Evolutionary conservation across 2,797 vertebrate species (phyloP).

Genomic region (Hemibagrus guttatus): DNA sequence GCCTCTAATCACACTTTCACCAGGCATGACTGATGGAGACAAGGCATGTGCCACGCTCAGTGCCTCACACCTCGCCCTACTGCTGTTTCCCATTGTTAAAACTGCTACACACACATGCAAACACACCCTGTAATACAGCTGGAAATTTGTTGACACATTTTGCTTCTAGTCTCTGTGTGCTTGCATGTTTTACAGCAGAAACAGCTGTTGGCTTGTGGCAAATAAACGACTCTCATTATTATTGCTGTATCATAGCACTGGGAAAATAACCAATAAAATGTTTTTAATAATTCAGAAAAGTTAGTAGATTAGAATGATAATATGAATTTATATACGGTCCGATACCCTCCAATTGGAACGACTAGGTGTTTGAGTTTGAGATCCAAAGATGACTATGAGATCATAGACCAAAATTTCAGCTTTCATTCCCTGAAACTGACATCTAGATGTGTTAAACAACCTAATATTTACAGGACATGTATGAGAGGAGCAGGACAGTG

Average conservation of each 20-base stretch:
- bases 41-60: conserved; percentile 16
- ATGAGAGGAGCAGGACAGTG: too few species aligned
- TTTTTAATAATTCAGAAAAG: not conserved
- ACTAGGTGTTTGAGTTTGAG: not conserved
- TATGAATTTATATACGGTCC: not conserved
- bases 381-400: not conserved
- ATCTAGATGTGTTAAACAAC: not conserved
- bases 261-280: not conserved
- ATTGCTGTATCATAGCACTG: conserved; percentile 29
- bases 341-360: not conserved
- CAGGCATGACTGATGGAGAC: conserved; percentile 20
- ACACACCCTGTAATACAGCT: conserved; percentile 22
- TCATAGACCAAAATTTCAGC: not conserved
- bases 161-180: conserved; percentile 61
- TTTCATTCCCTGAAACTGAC: not conserved
- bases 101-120: not conserved
- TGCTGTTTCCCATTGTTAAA: conserved; percentile 37
- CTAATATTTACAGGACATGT: not conserved
- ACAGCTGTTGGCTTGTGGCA: conserved; percentile 41
- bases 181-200: conserved; percentile 39
- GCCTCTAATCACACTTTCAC: conserved; percentile 15
- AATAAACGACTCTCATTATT: conserved; percentile 36
- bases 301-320: not conserved
- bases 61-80: conserved; percentile 3
- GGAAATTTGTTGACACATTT: conserved; percentile 57